phyloP scores from a whole-genome alignment of 2,888 invertebrate species.

The Mesochorus sp. region DNA sequence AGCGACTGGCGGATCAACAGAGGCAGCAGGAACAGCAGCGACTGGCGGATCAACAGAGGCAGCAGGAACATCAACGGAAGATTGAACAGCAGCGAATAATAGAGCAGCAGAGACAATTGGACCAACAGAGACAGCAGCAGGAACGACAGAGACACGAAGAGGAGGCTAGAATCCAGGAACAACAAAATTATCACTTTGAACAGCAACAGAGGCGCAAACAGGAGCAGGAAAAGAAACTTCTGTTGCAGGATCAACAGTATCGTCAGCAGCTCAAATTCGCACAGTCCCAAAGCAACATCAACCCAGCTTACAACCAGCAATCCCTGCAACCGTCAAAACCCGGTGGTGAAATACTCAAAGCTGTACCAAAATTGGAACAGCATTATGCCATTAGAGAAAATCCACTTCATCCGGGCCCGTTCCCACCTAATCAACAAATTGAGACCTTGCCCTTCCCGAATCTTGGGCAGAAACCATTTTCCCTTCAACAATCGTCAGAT shows the following conservation, averaged over 20 bases:
- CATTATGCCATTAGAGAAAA: constrained; percentile 83
- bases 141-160: constrained; percentile 70
- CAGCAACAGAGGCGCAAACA: constrained; percentile 76
- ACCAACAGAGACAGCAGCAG: constrained; percentile 69
- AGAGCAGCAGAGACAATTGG: constrained; percentile 66
- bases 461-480: constrained; percentile 83
- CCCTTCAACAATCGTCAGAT: constrained; percentile 77
- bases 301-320: constrained; percentile 82
- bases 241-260: constrained; percentile 68
- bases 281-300: constrained; percentile 74
- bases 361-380: constrained; percentile 91
- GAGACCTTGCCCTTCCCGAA: constrained; percentile 66
- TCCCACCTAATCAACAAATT: constrained; percentile 75
- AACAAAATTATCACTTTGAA: constrained; percentile 71
- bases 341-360: constrained; percentile 89
- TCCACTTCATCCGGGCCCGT: constrained; percentile 79
- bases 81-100: constrained; percentile 68
- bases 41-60: constrained; percentile 75
- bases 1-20: constrained; percentile 67
- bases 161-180: constrained; percentile 71
- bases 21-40: constrained; percentile 66
- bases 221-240: constrained; percentile 76
- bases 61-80: constrained; percentile 78
- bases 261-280: constrained; percentile 80
- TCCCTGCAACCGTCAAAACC: constrained; percentile 75